Percentiles rank a stretch among this genome's conserved stretches.
Evolutionary conservation across 2,113 vertebrate genomes (phyloP).

Genomic region (Labeo catla): DNA sequence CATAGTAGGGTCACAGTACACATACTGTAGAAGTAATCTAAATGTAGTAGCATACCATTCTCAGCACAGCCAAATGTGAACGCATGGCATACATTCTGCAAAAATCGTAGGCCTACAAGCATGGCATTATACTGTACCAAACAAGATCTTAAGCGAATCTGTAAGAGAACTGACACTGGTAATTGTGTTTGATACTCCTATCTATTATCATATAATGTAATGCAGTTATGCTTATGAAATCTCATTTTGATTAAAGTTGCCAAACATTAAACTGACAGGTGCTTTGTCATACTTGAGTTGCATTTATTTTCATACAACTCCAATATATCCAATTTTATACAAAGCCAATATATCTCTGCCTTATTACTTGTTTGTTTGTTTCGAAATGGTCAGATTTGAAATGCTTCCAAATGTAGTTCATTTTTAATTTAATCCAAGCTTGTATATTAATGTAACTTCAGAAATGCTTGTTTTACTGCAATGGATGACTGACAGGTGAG

Average conservation of each 20-base stretch:
- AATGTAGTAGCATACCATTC: background rate
- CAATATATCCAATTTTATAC: background rate
- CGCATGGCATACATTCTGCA: background rate
- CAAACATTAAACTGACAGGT: conserved; percentile 13
- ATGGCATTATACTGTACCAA: background rate
- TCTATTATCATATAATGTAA: conserved; percentile 26
- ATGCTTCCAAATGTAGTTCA: background rate
- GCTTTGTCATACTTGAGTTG: conserved; percentile 8
- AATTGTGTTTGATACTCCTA: conserved; percentile 25
- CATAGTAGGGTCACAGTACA: background rate
- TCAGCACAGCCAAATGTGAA: background rate
- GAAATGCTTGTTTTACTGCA: background rate
- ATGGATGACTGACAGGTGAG: background rate
- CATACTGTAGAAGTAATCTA: background rate
- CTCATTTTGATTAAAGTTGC: conserved; percentile 7
- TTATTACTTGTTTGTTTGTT: background rate
- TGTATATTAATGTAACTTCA: background rate
- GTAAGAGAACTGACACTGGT: conserved; percentile 3
- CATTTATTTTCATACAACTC: conserved; percentile 3
- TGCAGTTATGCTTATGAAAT: background rate
- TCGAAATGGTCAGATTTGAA: background rate
- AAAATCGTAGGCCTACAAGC: background rate
- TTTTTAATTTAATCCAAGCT: background rate
- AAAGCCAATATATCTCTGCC: background rate
- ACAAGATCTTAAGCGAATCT: background rate